These are phyloP conservation scores for Sebastolobus altivelis DNA, from an alignment of 2,797 vertebrate species.

Conservation along the genomic window DNA sequence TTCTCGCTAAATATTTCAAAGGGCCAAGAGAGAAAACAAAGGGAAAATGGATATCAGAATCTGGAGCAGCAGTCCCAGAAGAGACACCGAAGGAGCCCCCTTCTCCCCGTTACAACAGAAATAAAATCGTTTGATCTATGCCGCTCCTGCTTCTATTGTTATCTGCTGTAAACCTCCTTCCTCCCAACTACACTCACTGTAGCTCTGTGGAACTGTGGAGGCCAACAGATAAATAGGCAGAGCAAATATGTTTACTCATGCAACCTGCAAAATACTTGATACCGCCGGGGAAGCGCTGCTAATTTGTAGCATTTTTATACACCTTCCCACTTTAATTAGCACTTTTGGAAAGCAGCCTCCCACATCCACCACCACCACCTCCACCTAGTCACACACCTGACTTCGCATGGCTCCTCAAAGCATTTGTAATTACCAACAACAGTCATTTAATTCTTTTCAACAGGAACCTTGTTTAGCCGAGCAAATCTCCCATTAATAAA, in stretches of 20 bases:
- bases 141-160: constrained; percentile 73
- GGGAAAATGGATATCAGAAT: constrained; percentile 80
- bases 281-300: constrained; percentile 55
- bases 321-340: constrained; percentile 80
- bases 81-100: constrained; percentile 67
- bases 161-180: constrained; percentile 59
- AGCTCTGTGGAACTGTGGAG: constrained; percentile 39
- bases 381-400: constrained; percentile 42
- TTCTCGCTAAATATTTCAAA: constrained; percentile 81
- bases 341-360: constrained; percentile 38
- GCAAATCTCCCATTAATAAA: constrained; percentile 32
- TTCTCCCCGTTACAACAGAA: constrained; percentile 79
- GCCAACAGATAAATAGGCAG: constrained; percentile 62
- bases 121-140: constrained; percentile 82
- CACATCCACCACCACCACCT: neutral
- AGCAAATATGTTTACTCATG: constrained; percentile 70
- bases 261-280: constrained; percentile 74
- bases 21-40: constrained; percentile 80
- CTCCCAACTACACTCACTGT: constrained; percentile 29
- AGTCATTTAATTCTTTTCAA: constrained; percentile 15
- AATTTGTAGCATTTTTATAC: constrained; percentile 76
- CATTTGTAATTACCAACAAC: constrained; percentile 27
- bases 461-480: constrained; percentile 25
- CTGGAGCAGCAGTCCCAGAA: constrained; percentile 80
- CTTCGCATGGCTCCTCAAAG: constrained; percentile 22